Base-by-base conservation (phyloP, 2,113 vertebrate genomes). In the Pelusios castaneus region DNA sequence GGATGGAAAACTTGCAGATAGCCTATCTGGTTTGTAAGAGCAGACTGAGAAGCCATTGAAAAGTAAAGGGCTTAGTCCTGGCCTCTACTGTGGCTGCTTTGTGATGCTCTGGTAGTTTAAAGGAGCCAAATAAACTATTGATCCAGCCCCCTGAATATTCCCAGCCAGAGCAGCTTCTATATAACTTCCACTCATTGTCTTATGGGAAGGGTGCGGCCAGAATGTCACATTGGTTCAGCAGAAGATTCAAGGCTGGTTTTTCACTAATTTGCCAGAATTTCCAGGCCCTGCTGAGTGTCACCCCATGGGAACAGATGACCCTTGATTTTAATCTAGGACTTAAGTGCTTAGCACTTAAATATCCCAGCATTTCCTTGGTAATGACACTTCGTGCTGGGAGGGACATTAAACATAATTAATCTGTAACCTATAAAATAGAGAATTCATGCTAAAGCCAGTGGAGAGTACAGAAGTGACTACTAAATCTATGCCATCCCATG, bases 301-400 rank as follows among this genome's bases (percentile, higher is more conserved):
- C 25, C 10, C 29, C 56, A 55, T 21, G 27, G 56, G 34, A 78
- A 73, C 5, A 27, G 19, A 2, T 2, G 19, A 51, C 43, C 56
- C 49, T 84, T 55, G 0, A 10, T 14, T 91, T 84, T 77, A 84
- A 34, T 56, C 76, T 77, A 79, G 67, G 70, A 84, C 89, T 91
- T 89, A 73, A 87, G 81, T 79, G 51, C 67, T 87, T 81, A 70
- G 86, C 55, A 91, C 78, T 91, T 93, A 87, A 56, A 73, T 49
- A 13, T 58, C 83, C 38, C 89, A 87, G 67, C 55, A 84, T 55
- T 47, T 91, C 49, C 31, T 73, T 58, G 10, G 52, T 63, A 75
- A 85, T 17, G 41, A 63, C 77, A 85, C 27, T 76, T 43, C 60
- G 77, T n/a, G 41, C 34, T 12, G 12, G 29, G 58, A 67, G 58